Evolutionary conservation across 2,113 vertebrate genomes (phyloP), one percentile per base, ranked within the genome.

Genomic region (Salvator merianae): DNA sequence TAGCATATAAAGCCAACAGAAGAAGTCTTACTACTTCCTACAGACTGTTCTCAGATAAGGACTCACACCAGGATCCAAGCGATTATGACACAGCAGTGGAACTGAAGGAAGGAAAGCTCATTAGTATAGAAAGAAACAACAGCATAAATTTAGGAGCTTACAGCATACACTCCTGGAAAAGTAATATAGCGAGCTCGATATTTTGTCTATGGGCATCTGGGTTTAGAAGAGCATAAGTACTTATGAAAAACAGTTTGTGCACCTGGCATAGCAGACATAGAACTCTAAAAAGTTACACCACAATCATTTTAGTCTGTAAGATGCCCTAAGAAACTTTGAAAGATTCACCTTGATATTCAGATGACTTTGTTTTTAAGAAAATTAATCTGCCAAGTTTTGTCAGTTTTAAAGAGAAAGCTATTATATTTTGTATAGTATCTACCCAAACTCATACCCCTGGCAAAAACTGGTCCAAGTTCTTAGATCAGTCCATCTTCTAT

Each of bases 341-440:
- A 14, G 5, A 22, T 62, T 82, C 36, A 73, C 69, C 70, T 82
- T 82, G 80, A 43, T 62, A n/a, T 43, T 32, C 2, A n/a, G n/a
- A 53, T 40, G 26, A 32, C 53, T 73, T 73, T 82, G 71, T 10
- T n/a, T 6, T 32, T 3, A 59, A 40, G 28, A 30, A 34, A 28
- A 12, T 72, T 63, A 63, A 28, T 4, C 38, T 84, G 28, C 16
- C 43, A 84, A 85, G 4, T 43, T 74, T 83, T 55, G 40, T 82
- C 40, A 53, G 66, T 43, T 50, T 86, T 90, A 26, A 82, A n/a
- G 16, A 79, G 59, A 77, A 30, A 85, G 16, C 1, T 34, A 13
- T 43, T 84, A 83, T 13, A 36, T 47, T 89, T 85, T 91, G 72
- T 55, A 65, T 32, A n/a, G 26, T 85, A 59, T 81, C 88, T 40